Conservation (phyloP, 2,113 vertebrate genomes). For the Gallinago undulata region DNA sequence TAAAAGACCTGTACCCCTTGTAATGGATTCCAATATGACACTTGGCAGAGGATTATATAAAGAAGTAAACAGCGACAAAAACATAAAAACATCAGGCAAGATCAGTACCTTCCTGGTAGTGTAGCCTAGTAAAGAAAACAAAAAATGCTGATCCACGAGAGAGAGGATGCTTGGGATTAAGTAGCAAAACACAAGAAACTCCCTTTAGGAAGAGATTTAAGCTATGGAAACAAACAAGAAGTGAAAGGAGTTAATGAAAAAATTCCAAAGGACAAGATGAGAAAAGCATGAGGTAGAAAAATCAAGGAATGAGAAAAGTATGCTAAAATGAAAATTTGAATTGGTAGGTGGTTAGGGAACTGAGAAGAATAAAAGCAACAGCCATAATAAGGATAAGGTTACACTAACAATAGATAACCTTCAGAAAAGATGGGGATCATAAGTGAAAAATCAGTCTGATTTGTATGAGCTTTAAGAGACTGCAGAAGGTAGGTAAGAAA, state of each 20-base stretch:
- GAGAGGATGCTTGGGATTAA: neutral
- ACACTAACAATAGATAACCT: neutral
- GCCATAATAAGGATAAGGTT: neutral
- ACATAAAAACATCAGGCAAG: neutral
- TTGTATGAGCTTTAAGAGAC: neutral
- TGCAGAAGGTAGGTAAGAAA: neutral
- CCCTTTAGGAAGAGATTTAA: slow-evolving; percentile 1
- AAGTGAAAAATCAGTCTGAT: neutral
- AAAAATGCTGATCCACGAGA: neutral
- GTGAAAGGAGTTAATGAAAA: neutral
- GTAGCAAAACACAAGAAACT: neutral
- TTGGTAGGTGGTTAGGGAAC: neutral
- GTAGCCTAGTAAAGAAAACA: neutral
- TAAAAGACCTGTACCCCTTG: neutral
- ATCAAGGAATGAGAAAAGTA: neutral
- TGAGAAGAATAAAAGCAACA: neutral
- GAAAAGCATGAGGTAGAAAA: neutral
- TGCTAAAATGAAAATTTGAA: neutral
- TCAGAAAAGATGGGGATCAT: neutral
- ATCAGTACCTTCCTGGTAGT: neutral
- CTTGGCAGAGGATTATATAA: neutral
- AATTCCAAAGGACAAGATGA: neutral
- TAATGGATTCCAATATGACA: neutral
- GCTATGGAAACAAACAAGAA: neutral
- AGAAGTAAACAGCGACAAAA: neutral